These are phyloP conservation scores for Forbesichthys agassizii DNA, from an alignment of 2,113 vertebrate species.

Conservation along the genomic window DNA sequence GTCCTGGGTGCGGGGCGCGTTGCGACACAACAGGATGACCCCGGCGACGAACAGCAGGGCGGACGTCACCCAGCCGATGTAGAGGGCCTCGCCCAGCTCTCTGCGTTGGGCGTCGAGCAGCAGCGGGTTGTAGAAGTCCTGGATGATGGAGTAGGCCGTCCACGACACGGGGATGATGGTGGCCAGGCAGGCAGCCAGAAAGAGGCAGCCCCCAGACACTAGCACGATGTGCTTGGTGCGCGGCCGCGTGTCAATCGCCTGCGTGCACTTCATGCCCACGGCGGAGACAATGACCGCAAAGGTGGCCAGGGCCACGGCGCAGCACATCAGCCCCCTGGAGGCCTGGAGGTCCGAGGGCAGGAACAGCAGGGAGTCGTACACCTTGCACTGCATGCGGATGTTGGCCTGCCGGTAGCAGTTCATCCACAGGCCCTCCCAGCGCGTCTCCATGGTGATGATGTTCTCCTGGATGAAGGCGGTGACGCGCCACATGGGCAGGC, in stretches of 20 bases:
- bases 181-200: constrained; percentile 69
- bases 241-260: constrained; percentile 65
- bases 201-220: constrained; percentile 75
- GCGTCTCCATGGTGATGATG: constrained; percentile 80
- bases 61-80: constrained; percentile 79
- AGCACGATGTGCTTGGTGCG: constrained; percentile 76
- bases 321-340: constrained; percentile 86
- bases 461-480: constrained; percentile 86
- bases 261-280: constrained; percentile 80
- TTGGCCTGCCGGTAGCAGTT: constrained; percentile 86
- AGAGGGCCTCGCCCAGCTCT: constrained; percentile 81
- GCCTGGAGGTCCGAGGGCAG: constrained; percentile 83
- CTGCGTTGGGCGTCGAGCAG: constrained; percentile 77
- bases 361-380: constrained; percentile 84
- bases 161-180: constrained; percentile 79
- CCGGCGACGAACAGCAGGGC: constrained; percentile 76
- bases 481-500: constrained; percentile 94
- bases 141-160: constrained; percentile 77
- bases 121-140: constrained; percentile 79
- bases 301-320: constrained; percentile 68
- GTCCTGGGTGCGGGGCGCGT: constrained; percentile 71
- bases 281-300: constrained; percentile 78
- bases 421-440: constrained; percentile 97
- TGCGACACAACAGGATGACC: constrained; percentile 78
- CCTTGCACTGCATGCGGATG: constrained; percentile 87